Evolutionary conservation across 1,140 invertebrate genomes (phyloP), one percentile per base, ranked within the genome.

Genomic region (Dryas iulia): DNA sequence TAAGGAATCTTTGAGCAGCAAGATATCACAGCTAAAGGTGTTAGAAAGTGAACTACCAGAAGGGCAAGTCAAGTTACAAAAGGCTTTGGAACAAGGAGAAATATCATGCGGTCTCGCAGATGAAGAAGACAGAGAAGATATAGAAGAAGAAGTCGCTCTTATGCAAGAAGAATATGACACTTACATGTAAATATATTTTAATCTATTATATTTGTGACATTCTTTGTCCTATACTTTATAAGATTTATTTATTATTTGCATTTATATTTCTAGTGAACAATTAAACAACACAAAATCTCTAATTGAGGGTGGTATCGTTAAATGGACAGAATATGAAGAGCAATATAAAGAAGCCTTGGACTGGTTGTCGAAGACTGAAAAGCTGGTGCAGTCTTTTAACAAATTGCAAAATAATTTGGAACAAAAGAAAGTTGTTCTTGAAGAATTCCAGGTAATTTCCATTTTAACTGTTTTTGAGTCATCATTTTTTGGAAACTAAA

Each of bases 241-340:
- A 10, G 8, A 64, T 24, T 31, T 31, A 56, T 6, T n/a, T 33
- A 10, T 31, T 14, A 3, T 24, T 26, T 24, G n/a, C 6, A 62
- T 74, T 66, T 82, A 54, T 71, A 39, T 66, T 87, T 87, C 61
- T 74, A 95, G 94, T 25, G 96, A 97, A 72, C 94, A 95, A 26
- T 82, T 98, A 2, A 95, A 94, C 67, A 95, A 95, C 75, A 96
- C 96, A 0, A 98, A 98, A 91, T 94, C 94, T 69, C 93, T 97
- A 24, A 93, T 99, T 4, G 97, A 99, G 92, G 93, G 95, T 65
- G 97, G 96, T 70, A 97, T 98, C 81, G 97, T 98, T 0, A 97
- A 98, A 89, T 98, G 98, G 98, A 97, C 96, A 14, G 97, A 99
- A 89, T 98, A 98, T 82, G 97, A 98, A 91, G 97, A 98, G 84